Evolutionary conservation across 2,113 vertebrate genomes (phyloP), one percentile per base, ranked within the genome.

Genomic region (Gambusia affinis): DNA sequence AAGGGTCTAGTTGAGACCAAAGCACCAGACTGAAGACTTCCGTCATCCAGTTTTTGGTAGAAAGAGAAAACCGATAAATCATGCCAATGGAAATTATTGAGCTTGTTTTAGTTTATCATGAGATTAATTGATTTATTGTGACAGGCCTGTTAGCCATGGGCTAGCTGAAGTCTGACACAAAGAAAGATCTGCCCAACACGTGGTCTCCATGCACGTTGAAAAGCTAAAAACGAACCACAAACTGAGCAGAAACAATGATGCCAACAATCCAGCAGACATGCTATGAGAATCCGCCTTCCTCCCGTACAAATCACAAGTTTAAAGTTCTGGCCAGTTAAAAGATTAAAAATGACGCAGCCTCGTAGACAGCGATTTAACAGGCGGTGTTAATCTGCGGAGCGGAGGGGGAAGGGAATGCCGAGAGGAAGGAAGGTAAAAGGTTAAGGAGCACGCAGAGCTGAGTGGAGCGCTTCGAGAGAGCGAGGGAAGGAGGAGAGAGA

Each of bases 341-440:
- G 42, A 2, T 17, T 15, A 39, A 63, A 70, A 4, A 28, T 8
- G 10, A 30, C 42, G 8, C 54, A 4, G 69, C 64, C 70, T 8
- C 27, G 61, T 27, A 24, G 19, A 70, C 66, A 80, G 82, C 4
- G 29, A 73, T 81, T 73, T 67, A 61, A 70, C 51, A 76, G 72
- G 33, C 64, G 12, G 27, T 51, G 68, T 67, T 78, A 80, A 86
- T 77, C 64, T 80, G 74, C 1, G 8, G 14, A 10, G 14, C 57
- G 75, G 15, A n/a, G 68, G 70, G 60, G 73, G 71, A 28, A 15
- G 75, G 75, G 51, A 57, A 61, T 10, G 65, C 67, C 73, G 3
- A 64, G 72, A 87, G 88, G 86, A 85, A 87, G 81, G 86, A 84
- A 88, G 85, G 73, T 76, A 84, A 78, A 81, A 87, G 86, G 81